These are phyloP conservation scores for Picus viridis DNA, from an alignment of 2,797 vertebrate species.

Conservation along the genomic window DNA sequence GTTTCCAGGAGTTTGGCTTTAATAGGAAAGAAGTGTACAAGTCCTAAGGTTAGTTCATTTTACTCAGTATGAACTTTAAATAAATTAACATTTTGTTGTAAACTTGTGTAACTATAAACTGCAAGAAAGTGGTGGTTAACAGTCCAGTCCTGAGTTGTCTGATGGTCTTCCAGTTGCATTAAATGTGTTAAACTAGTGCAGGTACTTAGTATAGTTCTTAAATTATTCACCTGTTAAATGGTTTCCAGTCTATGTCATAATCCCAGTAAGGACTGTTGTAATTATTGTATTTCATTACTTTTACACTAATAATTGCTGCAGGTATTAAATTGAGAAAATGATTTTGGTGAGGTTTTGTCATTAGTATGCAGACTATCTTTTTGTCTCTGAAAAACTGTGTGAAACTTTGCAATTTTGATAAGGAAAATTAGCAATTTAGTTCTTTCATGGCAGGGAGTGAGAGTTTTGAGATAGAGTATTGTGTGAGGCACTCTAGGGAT, in stretches of 20 bases:
- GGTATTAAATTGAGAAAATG: not conserved
- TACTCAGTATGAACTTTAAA: not conserved
- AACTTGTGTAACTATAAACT: not conserved
- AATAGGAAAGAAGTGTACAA: slow-evolving; percentile 6
- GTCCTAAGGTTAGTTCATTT: slow-evolving; percentile 29
- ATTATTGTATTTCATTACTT: not conserved
- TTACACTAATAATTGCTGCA: not conserved
- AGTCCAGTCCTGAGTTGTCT: not conserved
- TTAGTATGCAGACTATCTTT: not conserved
- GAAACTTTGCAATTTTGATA: not conserved
- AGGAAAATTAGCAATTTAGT: not conserved
- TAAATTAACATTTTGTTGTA: not conserved
- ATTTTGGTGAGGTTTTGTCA: not conserved
- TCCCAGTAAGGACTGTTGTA: not conserved
- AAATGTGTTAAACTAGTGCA: not conserved
- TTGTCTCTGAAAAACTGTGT: not conserved
- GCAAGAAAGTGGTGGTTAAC: not conserved
- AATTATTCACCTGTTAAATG: not conserved
- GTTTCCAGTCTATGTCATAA: not conserved
- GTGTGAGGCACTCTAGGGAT: not conserved
- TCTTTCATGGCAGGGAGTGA: not conserved
- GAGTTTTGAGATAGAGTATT: not conserved
- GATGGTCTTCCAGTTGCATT: not conserved
- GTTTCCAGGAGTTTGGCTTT: slow-evolving; percentile 50
- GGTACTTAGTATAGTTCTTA: not conserved